These are phyloP conservation scores for Noctua pronuba DNA, from an alignment of 2,888 invertebrate genomes.

Conservation along the genomic window DNA sequence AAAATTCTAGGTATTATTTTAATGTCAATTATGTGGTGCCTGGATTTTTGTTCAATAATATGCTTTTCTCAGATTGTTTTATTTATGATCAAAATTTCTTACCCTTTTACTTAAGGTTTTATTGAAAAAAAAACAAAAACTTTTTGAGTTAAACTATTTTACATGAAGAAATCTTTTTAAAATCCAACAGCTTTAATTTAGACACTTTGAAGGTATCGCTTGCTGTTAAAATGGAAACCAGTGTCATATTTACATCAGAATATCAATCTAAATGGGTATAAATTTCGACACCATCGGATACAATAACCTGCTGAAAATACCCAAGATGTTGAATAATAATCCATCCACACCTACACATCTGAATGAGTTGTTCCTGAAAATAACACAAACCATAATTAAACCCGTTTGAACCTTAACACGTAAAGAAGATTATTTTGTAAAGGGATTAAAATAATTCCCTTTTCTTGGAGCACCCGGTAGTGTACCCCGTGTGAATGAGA, in stretches of 20 bases:
- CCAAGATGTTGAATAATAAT: neutral
- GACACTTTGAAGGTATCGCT: neutral
- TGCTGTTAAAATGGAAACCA: neutral
- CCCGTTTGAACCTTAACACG: neutral
- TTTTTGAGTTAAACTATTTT: neutral
- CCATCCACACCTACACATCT: neutral
- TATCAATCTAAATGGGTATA: neutral
- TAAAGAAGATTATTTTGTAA: neutral
- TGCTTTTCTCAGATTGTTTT: neutral
- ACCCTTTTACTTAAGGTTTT: no score
- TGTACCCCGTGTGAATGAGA: constrained; percentile 20
- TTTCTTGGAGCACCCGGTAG: constrained; percentile 23
- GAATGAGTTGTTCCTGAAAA: neutral
- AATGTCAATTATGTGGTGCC: no score
- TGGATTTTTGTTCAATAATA: neutral
- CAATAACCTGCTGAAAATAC: neutral
- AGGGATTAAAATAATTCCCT: constrained; percentile 15
- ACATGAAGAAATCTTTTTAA: neutral
- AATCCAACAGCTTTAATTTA: neutral
- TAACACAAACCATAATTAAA: neutral
- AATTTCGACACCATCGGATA: neutral
- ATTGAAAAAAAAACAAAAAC: no score
- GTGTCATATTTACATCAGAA: neutral
- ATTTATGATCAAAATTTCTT: neutral
- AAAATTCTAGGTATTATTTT: neutral